A percentile compares a stretch with the other conserved stretches of the same genome.
These are phyloP conservation scores for Steromphala cineraria DNA, from an alignment of 2,888 invertebrate species.

Conservation along the genomic window DNA sequence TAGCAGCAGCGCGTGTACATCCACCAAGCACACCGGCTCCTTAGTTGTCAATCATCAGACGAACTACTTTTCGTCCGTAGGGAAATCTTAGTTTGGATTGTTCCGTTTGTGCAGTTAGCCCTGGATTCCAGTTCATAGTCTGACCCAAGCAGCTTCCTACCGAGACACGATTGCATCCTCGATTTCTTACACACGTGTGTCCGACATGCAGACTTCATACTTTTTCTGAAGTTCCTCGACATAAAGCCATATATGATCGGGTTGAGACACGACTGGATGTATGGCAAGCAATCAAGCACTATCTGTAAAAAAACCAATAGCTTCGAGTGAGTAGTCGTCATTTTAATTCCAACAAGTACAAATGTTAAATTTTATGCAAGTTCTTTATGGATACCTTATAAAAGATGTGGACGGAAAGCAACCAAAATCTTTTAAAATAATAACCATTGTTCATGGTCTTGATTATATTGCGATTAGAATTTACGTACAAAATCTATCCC, in stretches of 20 bases:
- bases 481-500: too few relatives aligned
- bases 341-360: too few relatives aligned
- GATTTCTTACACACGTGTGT: slow-evolving; percentile 29
- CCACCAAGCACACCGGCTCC: too few relatives aligned
- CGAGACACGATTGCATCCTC: slow-evolving; percentile 19
- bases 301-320: slow-evolving; percentile 47
- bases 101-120: slow-evolving; percentile 33
- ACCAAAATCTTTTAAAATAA: too few relatives aligned
- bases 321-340: too few relatives aligned
- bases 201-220: slow-evolving; percentile 42
- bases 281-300: slow-evolving; percentile 60
- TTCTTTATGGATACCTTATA: too few relatives aligned
- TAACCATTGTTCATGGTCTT: too few relatives aligned
- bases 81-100: slow-evolving; percentile 41
- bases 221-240: slow-evolving; percentile 57
- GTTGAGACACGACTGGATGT: slow-evolving; percentile 65
- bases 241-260: slow-evolving; percentile 70
- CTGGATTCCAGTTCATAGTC: slow-evolving; percentile 41
- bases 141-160: slow-evolving; percentile 26
- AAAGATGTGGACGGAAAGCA: too few relatives aligned
- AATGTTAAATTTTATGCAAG: too few relatives aligned
- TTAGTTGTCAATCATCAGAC: background rate
- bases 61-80: slow-evolving; percentile 31
- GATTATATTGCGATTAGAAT: too few relatives aligned
- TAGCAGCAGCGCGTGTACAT: too few relatives aligned